Percentiles rank a stretch among this genome's conserved stretches.
Conservation (phyloP, 30 jellyfish, hydroid and myxozoan genomes). For the Aurelia aurita region DNA sequence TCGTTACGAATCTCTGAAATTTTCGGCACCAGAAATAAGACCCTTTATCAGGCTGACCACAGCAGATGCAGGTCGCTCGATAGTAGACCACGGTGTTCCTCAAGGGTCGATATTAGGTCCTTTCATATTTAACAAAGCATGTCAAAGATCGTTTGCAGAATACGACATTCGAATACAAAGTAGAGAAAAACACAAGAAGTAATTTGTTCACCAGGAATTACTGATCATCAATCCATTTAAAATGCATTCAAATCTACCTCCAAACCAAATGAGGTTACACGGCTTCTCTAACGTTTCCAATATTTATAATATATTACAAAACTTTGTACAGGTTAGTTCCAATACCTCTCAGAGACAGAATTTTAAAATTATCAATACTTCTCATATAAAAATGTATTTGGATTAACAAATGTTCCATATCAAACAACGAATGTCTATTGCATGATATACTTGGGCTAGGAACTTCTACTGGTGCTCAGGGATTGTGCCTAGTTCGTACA, state of each 20-base stretch:
- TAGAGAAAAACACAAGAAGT: not conserved
- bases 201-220: conserved; percentile 20
- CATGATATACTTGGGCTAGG: not conserved
- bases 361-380: conserved; percentile 62
- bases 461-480: no score
- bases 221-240: conserved; percentile 66
- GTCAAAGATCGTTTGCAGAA: no score
- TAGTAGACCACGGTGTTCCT: no score
- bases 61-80: no score
- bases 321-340: conserved; percentile 80
- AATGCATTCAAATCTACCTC: conserved; percentile 79
- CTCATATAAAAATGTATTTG: conserved; percentile 70
- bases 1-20: no score
- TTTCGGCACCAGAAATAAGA: no score
- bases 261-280: conserved; percentile 70
- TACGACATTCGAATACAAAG: not conserved
- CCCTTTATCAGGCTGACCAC: no score
- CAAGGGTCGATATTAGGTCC: no score
- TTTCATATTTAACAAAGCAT: no score
- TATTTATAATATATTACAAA: conserved; percentile 85
- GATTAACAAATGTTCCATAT: conserved; percentile 55
- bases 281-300: conserved; percentile 56
- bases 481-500: no score
- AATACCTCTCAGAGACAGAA: conserved; percentile 76
- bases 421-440: conserved; percentile 38